These are phyloP conservation scores for Allygus modestus DNA, from an alignment of 2,888 invertebrate species.

Conservation along the genomic window DNA sequence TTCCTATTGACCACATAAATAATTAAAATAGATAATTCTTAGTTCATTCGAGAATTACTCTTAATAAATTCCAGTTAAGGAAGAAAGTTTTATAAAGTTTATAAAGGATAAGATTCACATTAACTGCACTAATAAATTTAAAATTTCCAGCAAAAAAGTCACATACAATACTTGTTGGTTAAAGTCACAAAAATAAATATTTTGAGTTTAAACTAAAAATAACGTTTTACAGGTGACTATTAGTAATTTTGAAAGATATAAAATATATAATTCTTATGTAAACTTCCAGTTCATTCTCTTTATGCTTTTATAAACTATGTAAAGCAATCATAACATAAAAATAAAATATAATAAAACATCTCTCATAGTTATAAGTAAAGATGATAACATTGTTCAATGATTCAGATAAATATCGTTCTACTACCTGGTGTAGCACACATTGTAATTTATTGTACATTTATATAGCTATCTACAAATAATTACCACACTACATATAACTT, in stretches of 20 bases:
- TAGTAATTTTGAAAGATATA: constrained; percentile 19
- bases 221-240: constrained; percentile 9
- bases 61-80: neutral
- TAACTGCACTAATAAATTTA: neutral
- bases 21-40: constrained; percentile 22
- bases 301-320: constrained; percentile 41
- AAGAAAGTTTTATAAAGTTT: neutral
- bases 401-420: constrained; percentile 32
- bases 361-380: constrained; percentile 37
- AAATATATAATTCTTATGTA: constrained; percentile 18
- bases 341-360: constrained; percentile 51
- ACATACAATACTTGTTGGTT: constrained; percentile 3
- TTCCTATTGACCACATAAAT: constrained; percentile 29
- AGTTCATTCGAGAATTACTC: neutral
- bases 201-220: neutral
- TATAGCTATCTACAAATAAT: constrained; percentile 49
- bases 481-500: constrained; percentile 45
- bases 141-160: neutral
- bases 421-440: constrained; percentile 44
- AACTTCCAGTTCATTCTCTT: neutral
- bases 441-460: constrained; percentile 48
- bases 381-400: constrained; percentile 42
- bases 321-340: constrained; percentile 48
- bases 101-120: neutral
- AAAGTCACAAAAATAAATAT: neutral